Percentiles rank a stretch among this genome's conserved stretches.
phyloP scores from a whole-genome alignment of 2,113 vertebrate species.

The Riparia riparia region DNA sequence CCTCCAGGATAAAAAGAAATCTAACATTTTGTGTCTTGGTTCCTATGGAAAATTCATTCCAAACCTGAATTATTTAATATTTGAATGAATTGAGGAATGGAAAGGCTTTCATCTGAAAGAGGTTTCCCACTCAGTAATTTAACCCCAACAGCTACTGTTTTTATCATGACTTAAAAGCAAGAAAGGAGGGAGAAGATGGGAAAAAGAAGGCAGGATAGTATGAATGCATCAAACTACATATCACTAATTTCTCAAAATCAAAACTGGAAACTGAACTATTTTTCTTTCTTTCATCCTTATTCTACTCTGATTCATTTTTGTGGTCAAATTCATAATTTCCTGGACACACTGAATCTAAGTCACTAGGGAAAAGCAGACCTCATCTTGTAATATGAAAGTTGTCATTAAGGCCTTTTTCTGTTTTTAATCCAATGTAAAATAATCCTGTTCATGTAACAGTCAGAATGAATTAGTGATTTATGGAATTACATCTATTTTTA shows the following conservation, averaged over 20 bases:
- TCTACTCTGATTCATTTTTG: background rate
- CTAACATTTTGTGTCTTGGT: accelerated
- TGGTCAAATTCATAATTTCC: background rate
- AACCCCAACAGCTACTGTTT: background rate
- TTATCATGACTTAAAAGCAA: background rate
- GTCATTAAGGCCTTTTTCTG: background rate
- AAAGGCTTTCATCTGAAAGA: background rate
- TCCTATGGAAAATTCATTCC: background rate
- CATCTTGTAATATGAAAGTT: background rate
- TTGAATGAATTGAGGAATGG: background rate
- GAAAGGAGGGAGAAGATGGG: accelerated
- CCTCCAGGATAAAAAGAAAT: background rate
- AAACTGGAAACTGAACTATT: background rate
- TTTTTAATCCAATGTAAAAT: background rate
- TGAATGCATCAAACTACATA: background rate
- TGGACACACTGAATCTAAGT: background rate
- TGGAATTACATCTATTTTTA: background rate
- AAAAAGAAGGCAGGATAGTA: background rate
- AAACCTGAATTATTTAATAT: background rate
- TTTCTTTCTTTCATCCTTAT: background rate
- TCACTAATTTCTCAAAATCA: background rate
- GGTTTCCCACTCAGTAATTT: background rate
- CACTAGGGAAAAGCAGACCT: background rate
- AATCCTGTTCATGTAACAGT: background rate
- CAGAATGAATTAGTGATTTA: background rate